phyloP scores from a whole-genome alignment of 2,113 vertebrate species.

The Oryzias javanicus region DNA sequence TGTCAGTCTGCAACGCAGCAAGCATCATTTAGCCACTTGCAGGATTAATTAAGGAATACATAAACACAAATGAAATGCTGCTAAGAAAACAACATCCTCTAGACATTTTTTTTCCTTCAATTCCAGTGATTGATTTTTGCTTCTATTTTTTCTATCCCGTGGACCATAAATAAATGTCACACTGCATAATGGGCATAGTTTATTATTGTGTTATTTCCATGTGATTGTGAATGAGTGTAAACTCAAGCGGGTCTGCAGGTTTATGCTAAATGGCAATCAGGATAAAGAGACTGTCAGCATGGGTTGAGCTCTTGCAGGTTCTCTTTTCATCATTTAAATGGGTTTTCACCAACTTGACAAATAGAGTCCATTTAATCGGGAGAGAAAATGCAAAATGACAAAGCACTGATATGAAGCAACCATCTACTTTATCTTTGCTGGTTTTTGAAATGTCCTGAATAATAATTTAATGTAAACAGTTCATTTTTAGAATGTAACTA shows the following conservation, averaged over 20 bases:
- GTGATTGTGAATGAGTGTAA: conserved; percentile 16
- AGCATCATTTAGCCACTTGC: neutral
- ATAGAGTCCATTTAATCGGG: neutral
- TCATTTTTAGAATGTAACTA: too few relatives aligned
- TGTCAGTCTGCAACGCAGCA: neutral
- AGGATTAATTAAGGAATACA: conserved; percentile 2
- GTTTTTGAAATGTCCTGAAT: too few relatives aligned
- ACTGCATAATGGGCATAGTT: conserved; percentile 26
- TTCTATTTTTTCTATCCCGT: conserved; percentile 10
- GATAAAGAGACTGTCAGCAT: conserved; percentile 3
- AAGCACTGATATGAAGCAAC: conserved; percentile 14
- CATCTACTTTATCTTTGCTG: neutral
- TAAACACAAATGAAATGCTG: neutral
- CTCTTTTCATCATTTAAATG: neutral
- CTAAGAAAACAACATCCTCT: neutral
- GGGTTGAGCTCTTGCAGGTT: neutral
- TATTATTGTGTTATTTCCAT: conserved; percentile 10
- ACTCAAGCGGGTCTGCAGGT: conserved; percentile 12
- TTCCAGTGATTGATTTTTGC: conserved; percentile 22
- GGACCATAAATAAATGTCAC: conserved; percentile 27
- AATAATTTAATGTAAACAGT: too few relatives aligned
- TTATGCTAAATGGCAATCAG: conserved; percentile 9
- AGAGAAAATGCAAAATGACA: conserved; percentile 13
- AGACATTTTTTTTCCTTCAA: neutral
- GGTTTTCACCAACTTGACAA: conserved; percentile 17